Evolutionary conservation across 2,888 invertebrate species (phyloP), one percentile per base, ranked within the genome.

Genomic region (Gordius sp.): DNA sequence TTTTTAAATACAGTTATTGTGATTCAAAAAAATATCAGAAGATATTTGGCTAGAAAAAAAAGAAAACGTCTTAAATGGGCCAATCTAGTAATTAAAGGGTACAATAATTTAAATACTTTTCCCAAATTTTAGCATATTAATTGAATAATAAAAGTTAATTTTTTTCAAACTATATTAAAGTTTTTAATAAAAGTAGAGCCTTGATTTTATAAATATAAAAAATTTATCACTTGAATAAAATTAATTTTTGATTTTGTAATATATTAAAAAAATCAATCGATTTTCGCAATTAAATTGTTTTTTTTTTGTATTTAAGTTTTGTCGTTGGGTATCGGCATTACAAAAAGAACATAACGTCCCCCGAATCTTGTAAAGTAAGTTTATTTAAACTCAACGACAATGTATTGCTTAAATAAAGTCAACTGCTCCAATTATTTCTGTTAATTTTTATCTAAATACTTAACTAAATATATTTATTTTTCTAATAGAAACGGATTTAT

Each of bases 291-390:
- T n/a, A n/a, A n/a, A n/a, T n/a, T n/a, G n/a, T n/a, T n/a, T n/a
- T n/a, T n/a, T 33, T 33, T 33, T 13, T 13, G 8, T 33, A 33
- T 33, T 47, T 47, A 18, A 47, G 47, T 4, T 47, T 47, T 47
- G 47, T 47, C 4, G 20, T 47, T n/a, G 47, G 47, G 47, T 47
- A 47, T 47, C 47, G 47, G 4, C 47, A 47, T 20, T 47, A 47
- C 20, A 47, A 47, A 47, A 47, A 47, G 20, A 23, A 4, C 20
- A 8, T n/a, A 47, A 47, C 47, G 8, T 47, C 47, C 8, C 47
- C 47, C 20, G 47, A 47, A 47, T 47, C 47, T 47, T 13, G n/a
- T n/a, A 47, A 47, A 20, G 47, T 47, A 47, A 18, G n/a, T n/a
- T n/a, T n/a, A n/a, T 47, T n/a, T 47, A 47, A 47, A 33, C 8